phyloP scores from a whole-genome alignment of 1,140 invertebrate species.

The Lepeophtheirus salmonis region DNA sequence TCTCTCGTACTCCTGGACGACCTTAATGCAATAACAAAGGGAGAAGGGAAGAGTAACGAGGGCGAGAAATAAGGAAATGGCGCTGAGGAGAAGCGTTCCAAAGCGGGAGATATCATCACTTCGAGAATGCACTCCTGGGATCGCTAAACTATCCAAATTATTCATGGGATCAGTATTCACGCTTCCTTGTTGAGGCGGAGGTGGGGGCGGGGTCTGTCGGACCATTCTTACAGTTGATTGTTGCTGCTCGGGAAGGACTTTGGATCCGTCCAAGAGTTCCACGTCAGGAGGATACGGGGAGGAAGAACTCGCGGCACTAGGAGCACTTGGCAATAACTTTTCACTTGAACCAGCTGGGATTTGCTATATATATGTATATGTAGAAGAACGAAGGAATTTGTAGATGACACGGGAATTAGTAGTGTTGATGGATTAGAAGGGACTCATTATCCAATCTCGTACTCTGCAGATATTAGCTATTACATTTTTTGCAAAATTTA shows the following conservation, averaged over 20 bases:
- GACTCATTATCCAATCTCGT: background rate
- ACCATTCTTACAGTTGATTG: background rate
- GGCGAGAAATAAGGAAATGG: slow-evolving; percentile 14
- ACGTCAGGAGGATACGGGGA: slow-evolving; percentile 13
- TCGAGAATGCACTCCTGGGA: background rate
- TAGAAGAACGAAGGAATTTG: background rate
- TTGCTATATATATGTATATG: background rate
- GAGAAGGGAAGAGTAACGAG: slow-evolving; percentile 17
- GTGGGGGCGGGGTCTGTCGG: background rate
- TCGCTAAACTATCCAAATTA: background rate
- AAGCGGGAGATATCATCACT: slow-evolving; percentile 16
- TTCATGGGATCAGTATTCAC: background rate
- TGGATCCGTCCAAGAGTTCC: background rate
- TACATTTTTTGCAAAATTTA: too few relatives aligned
- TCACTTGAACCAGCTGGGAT: slow-evolving; percentile 8
- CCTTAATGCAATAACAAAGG: slow-evolving; percentile 25
- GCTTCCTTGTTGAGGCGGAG: background rate
- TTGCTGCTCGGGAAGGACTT: background rate
- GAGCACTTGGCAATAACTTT: slow-evolving; percentile 10
- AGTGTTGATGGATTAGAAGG: too few relatives aligned
- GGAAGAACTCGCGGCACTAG: background rate
- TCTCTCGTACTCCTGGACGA: slow-evolving; percentile 33
- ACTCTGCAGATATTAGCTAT: too few relatives aligned
- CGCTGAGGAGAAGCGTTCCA: slow-evolving; percentile 15
- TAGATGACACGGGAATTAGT: background rate